Conservation (phyloP, 2,113 vertebrate genomes). For the Poeciliopsis prolifica region DNA sequence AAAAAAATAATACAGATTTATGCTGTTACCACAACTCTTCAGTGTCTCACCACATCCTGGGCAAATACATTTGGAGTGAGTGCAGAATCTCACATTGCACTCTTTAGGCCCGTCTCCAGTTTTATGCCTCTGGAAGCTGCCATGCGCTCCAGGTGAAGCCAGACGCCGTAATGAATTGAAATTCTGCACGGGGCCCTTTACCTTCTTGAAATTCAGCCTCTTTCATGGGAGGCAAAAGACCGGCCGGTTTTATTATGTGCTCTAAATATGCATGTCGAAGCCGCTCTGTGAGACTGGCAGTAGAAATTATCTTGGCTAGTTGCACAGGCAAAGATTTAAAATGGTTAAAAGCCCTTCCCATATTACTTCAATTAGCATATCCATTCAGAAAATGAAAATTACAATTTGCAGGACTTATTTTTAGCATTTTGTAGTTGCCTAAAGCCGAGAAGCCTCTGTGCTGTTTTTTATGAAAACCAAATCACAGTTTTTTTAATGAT, state of each 20-base stretch:
- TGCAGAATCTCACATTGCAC: conserved; percentile 20
- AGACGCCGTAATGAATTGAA: conserved; percentile 25
- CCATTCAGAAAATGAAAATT: conserved; percentile 3
- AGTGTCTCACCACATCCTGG: conserved; percentile 30
- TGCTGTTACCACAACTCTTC: conserved; percentile 32
- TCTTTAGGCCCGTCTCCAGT: conserved; percentile 10
- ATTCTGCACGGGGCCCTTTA: conserved; percentile 23
- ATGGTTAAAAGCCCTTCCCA: conserved; percentile 21
- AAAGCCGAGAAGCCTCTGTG: not conserved
- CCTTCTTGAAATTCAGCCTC: conserved; percentile 31
- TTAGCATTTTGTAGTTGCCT: not conserved
- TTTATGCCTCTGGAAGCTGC: conserved; percentile 23
- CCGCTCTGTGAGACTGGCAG: conserved; percentile 28
- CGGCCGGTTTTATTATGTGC: conserved; percentile 35
- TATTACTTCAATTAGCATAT: conserved; percentile 17
- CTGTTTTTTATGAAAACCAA: not conserved
- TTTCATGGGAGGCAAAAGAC: conserved; percentile 24
- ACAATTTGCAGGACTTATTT: not conserved
- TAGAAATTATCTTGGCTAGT: conserved; percentile 21
- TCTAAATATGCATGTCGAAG: conserved; percentile 27
- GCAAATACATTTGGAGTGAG: conserved; percentile 31
- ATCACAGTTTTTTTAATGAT: not conserved
- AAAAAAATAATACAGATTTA: conserved; percentile 20
- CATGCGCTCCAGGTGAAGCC: conserved; percentile 41
- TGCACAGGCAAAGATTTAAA: conserved; percentile 36